phyloP scores from a whole-genome alignment of 2,888 invertebrate species.

The Drosophila borealis region DNA sequence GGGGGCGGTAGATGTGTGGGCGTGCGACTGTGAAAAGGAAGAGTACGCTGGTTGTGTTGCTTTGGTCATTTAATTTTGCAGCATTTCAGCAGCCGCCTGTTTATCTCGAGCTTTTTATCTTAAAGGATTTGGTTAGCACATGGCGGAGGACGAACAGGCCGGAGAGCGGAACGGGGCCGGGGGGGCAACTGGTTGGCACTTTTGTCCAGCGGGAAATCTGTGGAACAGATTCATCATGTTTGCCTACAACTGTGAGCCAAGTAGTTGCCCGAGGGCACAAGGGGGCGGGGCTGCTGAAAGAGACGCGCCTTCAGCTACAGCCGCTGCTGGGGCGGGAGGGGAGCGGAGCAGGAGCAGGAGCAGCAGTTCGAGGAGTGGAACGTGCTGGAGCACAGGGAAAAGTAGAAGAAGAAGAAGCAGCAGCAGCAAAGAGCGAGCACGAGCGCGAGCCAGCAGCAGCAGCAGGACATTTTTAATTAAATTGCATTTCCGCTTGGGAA shows the following conservation, averaged over 20 bases:
- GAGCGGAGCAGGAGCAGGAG: slow-evolving; percentile 5
- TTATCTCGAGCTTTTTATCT: slow-evolving; percentile 76
- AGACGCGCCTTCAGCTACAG: slow-evolving; percentile 31
- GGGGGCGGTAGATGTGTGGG: not conserved
- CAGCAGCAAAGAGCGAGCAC: slow-evolving; percentile 15
- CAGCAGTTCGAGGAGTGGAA: not conserved
- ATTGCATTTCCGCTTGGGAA: slow-evolving; percentile 82
- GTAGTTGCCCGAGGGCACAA: slow-evolving; percentile 41
- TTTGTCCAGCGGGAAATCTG: slow-evolving; percentile 78
- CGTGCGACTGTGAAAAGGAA: not conserved
- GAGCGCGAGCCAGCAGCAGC: slow-evolving; percentile 59
- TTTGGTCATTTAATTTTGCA: slow-evolving; percentile 58
- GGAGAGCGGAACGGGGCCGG: not conserved
- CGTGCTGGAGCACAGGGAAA: too few relatives aligned
- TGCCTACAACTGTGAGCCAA: slow-evolving; percentile 74
- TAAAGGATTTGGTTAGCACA: slow-evolving; percentile 70
- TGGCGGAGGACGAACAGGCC: not conserved
- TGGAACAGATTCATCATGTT: slow-evolving; percentile 77
- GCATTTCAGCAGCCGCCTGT: slow-evolving; percentile 59
- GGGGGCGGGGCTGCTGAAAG: slow-evolving; percentile 13
- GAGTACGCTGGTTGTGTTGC: not conserved
- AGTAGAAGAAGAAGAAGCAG: slow-evolving; percentile 11
- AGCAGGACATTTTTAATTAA: slow-evolving; percentile 83
- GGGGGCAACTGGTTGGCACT: slow-evolving; percentile 34
- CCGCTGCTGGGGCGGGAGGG: slow-evolving; percentile 6